Evolutionary conservation across 2,113 vertebrate genomes (phyloP).

Genomic region (Paramormyrops kingsleyae): DNA sequence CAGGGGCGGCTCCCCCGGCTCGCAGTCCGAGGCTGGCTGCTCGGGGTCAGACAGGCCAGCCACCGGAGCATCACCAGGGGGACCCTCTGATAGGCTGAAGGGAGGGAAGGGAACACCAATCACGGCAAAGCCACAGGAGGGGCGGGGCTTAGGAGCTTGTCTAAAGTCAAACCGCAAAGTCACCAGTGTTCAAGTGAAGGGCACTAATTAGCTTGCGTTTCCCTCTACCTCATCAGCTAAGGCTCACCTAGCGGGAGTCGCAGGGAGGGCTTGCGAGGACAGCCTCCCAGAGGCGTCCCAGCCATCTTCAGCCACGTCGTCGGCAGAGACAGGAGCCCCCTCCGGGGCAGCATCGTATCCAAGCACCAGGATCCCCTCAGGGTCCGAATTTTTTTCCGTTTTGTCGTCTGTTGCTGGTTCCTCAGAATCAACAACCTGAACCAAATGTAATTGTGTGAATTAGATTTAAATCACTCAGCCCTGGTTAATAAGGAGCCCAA

Average conservation of each 20-base stretch:
- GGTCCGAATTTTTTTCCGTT: conserved; percentile 26
- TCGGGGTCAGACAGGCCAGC: conserved; percentile 69
- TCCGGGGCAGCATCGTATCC: conserved; percentile 42
- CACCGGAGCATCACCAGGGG: conserved; percentile 74
- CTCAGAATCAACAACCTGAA: conserved; percentile 15
- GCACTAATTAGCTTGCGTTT: background rate
- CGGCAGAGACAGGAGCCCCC: conserved; percentile 40
- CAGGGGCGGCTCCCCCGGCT: conserved; percentile 70
- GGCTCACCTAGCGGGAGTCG: conserved; percentile 69
- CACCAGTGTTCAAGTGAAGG: background rate
- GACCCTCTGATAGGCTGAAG: conserved; percentile 81
- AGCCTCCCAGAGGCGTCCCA: conserved; percentile 69
- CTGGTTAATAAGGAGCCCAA: background rate
- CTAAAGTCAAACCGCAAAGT: background rate
- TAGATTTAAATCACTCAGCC: background rate
- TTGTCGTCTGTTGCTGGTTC: conserved; percentile 35
- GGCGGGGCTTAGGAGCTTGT: background rate
- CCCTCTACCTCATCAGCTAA: background rate
- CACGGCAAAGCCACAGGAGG: conserved; percentile 19
- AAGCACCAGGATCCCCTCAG: conserved; percentile 38
- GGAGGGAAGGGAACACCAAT: conserved; percentile 15
- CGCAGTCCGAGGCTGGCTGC: conserved; percentile 73
- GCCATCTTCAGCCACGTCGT: conserved; percentile 33
- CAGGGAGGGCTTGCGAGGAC: conserved; percentile 78
- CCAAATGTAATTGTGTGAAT: background rate